Base-by-base conservation (phyloP, 2,113 vertebrate genomes). In the Grallaria varia region DNA sequence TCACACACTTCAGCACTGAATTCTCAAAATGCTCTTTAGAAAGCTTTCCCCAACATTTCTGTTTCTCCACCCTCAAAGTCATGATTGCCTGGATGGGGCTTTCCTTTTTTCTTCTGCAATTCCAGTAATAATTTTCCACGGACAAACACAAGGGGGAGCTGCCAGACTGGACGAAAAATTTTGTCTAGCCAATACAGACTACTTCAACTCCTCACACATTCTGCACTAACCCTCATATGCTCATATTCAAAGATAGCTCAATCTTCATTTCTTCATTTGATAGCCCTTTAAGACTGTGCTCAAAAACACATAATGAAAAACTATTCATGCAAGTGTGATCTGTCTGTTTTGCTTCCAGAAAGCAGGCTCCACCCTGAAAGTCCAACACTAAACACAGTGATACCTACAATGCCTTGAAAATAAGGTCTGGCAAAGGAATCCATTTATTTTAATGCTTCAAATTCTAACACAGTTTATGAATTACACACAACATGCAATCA, bases 121-220 rank as follows among this genome's bases (percentile, higher is more conserved):
- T 87, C 58, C 84, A 87, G 56, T 31, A 35, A 44, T 25, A 47
- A 60, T 72, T 93, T 84, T 73, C 80, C 77, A 84, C 27, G 4
- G 35, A 79, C 7, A 90, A 74, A 90, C 95, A 97, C 95, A 22
- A 97, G 97, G 71, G 95, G 96, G 95, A 89, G 93, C 96, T 87
- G 39, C 39, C 42, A 84, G 66, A 86, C 58, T 25, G 71, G 50
- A 64, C 10, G 6, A 89, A 80, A 87, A 84, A 17, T 23, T 64
- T 82, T 37, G 40, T 64, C 44, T 14, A 13, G 27, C 25, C 39
- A n/a, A 12, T 12, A n/a, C 4, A 37, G 5, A 67, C 27, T n/a
- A 8, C 12, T 75, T 50, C 24, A 64, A 40, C 28, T 66, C 16
- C 18, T 11, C 6, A 8, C 49, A 49, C 15, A 15, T 53, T 56